Base-by-base conservation (phyloP, 2,113 vertebrate species). In the Zingel zingel region DNA sequence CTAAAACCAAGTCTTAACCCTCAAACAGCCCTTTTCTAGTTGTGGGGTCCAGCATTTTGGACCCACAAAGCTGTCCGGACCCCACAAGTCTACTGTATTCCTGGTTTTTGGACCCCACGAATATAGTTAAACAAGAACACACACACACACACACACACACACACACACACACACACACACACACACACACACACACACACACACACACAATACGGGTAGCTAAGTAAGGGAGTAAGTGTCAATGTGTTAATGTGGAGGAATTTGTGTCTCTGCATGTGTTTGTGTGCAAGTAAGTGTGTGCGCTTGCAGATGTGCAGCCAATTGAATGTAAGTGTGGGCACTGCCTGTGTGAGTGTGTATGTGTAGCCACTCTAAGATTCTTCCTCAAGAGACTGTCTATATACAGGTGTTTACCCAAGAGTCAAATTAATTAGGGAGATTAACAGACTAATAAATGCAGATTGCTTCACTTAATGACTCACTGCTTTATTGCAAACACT, bases 381-480 rank as follows among this genome's bases (percentile, higher is more conserved):
- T 56, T 33, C 64, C 74, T 69, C 48, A 33, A 75, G 80, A 64
- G 45, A 57, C 36, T 5, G 45, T 27, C 51, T 69, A 15, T 39
- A 72, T 79, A 56, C 76, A 69, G 67, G 54, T 82, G 69, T 88
- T 91, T 83, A 86, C 77, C 72, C 77, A 80, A 69, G 81, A 82
- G 72, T 88, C 74, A 72, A 72, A 88, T 83, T 88, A 87, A 91
- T 89, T 89, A 84, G 66, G 59, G 64, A 80, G 88, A 91, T 92
- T 86, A 91, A 86, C 74, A 71, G 18, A 61, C 70, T 90, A 90
- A 89, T 91, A 85, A 79, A 54, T 54, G 61, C 53, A 79, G 68
- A 78, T 85, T 87, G 82, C 71, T 74, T 84, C 65, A 84, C 66
- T 83, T 81, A 88, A 83, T 89, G 70, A 79, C 30, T 83, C 56